Evolutionary conservation across 2,797 vertebrate genomes (phyloP), one percentile per base, ranked within the genome.

Genomic region (Pseudopleuronectes americanus): DNA sequence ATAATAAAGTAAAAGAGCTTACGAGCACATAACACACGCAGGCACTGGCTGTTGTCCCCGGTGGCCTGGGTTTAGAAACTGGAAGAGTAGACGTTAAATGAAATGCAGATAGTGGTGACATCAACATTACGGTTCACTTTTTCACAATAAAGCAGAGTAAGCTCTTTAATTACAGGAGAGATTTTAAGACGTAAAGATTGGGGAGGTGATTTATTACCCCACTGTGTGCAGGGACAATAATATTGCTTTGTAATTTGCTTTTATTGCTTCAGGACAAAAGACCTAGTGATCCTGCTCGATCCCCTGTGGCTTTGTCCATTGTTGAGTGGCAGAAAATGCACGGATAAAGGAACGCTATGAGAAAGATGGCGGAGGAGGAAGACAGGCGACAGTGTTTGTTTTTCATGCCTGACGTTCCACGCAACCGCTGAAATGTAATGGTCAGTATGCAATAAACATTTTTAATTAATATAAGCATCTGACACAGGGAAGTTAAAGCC

Each of bases 181-280:
- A 64, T 64, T 36, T 1, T 7, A 58, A 51, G 36, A 58, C 33
- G 24, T 53, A 17, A 68, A 64, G 59, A 68, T 45, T 9, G 1
- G 3, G 23, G 59, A 31, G 23, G 60, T 65, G 62, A 79, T 84
- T 77, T 43, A 79, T 85, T 36, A 31, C 56, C 14, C 21, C 4
- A 2, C 14, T 61, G 56, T 65, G n/a, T 71, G 68, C 53, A 61
- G 19, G 31, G 36, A 64, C 60, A 57, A 43, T 43, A 71, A 17
- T 67, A 57, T 71, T 61, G 60, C 67, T 80, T 81, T 68, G 73
- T 78, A 28, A 55, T 75, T 74, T 68, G 55, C 56, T 80, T 80
- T 69, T 70, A 69, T 62, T 59, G 65, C 53, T 54, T 0, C 6
- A 57, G 55, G 14, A 79, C 60, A 79, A 79, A 77, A 70, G 56